Base-by-base conservation (phyloP, 2,888 invertebrate species). In the Cremastinae sp. region DNA sequence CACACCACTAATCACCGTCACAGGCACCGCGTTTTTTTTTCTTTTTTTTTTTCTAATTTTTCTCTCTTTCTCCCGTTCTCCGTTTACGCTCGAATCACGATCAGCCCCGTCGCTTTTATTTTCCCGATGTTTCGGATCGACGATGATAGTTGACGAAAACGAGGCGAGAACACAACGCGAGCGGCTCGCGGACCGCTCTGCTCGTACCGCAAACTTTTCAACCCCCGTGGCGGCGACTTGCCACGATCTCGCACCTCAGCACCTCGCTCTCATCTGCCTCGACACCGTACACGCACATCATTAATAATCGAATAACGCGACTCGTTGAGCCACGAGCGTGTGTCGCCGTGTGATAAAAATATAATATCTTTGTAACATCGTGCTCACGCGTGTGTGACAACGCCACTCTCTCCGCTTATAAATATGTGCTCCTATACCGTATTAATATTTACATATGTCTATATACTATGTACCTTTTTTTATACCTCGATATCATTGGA, bases 211-310 rank as follows among this genome's bases (percentile, higher is more conserved):
- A 58, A 51, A 66, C 47, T 78, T 74, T 72, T 75, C 69, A 85
- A 82, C 84, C 87, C 85, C 84, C 84, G 83, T 80, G 84, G 79
- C 86, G 82, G 81, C 80, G 79, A 80, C 79, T 81, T 81, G 82
- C 80, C 83, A 79, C 82, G 58, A 81, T 79, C 77, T 81, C 81
- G 81, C 81, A 81, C 81, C 82, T 83, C 82, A 65, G 54, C 65
- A 80, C 81, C 81, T 79, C 82, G 81, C 81, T 84, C 81, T 85
- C 85, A 83, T 85, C 83, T 82, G 83, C 83, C 78, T 82, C 83
- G 82, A 82, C 84, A 83, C 82, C 82, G 83, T 83, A 80, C 82
- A 84, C 82, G 83, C 83, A 83, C 86, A 86, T 88, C 83, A 83
- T 86, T 84, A 84, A 85, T 84, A 85, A 84, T 86, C 83, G 84